Conservation (phyloP, 2,888 invertebrate species). For the Melieria crassipennis region DNA sequence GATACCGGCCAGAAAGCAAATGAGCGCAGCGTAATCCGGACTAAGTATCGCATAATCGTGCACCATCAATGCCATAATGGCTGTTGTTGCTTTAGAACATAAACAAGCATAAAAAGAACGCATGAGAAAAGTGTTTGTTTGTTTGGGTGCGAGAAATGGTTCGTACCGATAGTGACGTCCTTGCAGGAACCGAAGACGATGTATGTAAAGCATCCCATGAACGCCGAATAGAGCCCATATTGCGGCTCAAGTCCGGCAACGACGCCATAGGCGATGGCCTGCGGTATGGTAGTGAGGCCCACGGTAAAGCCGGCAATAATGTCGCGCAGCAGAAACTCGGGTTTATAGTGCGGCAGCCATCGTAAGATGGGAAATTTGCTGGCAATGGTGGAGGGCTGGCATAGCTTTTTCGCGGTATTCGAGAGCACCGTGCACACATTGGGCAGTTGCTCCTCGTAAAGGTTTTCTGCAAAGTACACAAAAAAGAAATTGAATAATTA, state of each 20-base stretch:
- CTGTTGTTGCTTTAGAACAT: constrained; percentile 77
- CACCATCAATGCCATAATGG: constrained; percentile 88
- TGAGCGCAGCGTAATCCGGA: constrained; percentile 76
- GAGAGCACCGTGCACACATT: constrained; percentile 51
- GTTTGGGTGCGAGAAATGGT: neutral
- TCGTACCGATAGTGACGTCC: constrained; percentile 78
- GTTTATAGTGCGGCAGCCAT: constrained; percentile 81
- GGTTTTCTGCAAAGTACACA: constrained; percentile 48
- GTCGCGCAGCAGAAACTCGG: constrained; percentile 76
- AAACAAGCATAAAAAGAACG: constrained; percentile 12
- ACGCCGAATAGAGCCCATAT: constrained; percentile 93
- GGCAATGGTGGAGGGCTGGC: constrained; percentile 67
- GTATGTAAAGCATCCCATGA: constrained; percentile 94
- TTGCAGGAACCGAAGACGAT: constrained; percentile 88
- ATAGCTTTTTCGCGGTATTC: constrained; percentile 63
- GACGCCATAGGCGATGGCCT: constrained; percentile 84
- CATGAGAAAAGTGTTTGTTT: neutral
- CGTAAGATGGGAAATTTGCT: constrained; percentile 74
- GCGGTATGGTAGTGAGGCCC: constrained; percentile 83
- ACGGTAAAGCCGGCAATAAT: constrained; percentile 87
- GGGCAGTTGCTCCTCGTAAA: constrained; percentile 60
- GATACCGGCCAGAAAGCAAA: constrained; percentile 79
- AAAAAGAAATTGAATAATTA: constrained; percentile 1
- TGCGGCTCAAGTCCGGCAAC: constrained; percentile 77
- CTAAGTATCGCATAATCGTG: constrained; percentile 74